phyloP scores from a whole-genome alignment of 2,888 invertebrate genomes.

The Harpalus rufipes region DNA sequence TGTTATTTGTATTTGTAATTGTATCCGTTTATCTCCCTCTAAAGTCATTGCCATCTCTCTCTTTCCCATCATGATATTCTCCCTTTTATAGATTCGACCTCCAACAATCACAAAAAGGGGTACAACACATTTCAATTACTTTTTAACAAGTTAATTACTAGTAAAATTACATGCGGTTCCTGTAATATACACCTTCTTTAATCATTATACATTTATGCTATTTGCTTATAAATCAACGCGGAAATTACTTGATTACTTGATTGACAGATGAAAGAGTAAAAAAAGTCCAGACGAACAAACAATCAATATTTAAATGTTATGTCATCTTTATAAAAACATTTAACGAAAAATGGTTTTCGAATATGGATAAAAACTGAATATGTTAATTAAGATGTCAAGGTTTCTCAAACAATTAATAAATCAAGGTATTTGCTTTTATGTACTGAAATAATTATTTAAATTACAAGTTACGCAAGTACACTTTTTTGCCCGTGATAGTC shows the following conservation, averaged over 20 bases:
- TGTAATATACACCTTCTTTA: conserved; percentile 33
- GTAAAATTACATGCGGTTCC: conserved; percentile 57
- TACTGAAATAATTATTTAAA: neutral
- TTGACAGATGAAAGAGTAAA: conserved; percentile 19
- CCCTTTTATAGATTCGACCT: conserved; percentile 68
- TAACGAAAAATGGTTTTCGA: neutral
- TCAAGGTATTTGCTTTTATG: conserved; percentile 29
- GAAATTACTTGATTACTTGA: conserved; percentile 5
- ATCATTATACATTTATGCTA: neutral
- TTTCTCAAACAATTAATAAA: conserved; percentile 3
- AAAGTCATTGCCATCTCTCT: conserved; percentile 48
- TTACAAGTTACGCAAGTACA: neutral
- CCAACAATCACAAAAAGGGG: conserved; percentile 54
- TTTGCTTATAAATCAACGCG: conserved; percentile 5
- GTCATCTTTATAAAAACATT: conserved; percentile 6
- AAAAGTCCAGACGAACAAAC: neutral
- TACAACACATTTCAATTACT: conserved; percentile 63
- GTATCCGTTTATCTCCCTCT: conserved; percentile 60
- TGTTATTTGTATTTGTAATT: conserved; percentile 60
- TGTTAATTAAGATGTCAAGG: conserved; percentile 22
- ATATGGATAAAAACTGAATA: neutral
- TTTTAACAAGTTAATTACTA: conserved; percentile 64
- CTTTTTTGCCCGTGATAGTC: neutral
- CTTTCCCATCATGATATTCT: conserved; percentile 55
- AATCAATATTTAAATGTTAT: neutral